Base-by-base conservation (phyloP, 2,113 vertebrate species). In the Calonectris borealis region DNA sequence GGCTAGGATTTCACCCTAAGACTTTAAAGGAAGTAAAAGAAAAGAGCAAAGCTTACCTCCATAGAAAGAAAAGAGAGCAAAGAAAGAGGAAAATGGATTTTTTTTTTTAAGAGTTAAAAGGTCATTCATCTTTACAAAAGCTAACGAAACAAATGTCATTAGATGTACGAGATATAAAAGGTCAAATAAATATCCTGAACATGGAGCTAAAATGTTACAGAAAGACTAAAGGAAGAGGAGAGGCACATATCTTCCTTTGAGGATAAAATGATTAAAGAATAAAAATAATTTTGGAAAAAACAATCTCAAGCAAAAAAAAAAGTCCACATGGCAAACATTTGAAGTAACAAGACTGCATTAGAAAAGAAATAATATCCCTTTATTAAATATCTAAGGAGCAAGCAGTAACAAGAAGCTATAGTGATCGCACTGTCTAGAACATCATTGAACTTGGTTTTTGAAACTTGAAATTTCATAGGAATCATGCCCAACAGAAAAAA, bases 121-220 rank as follows among this genome's bases (percentile, higher is more conserved):
- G 97, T 97, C 97, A 96, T 81, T 96, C 80, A 89, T 97, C 92
- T 96, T 97, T 91, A 95, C 93, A 87, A 91, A 97, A 97, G 91
- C 82, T 97, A 96, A 97, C 48, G 48, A 97, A 97, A 96, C 66
- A 96, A 97, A 97, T 97, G 95, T 90, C 93, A 96, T 97, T 95
- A 96, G 86, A 96, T 89, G 51, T 42, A 94, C 66, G 70, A 95
- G 92, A 95, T 94, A 96, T 79, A 60, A 97, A 97, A 97, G 97
- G 97, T 97, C 97, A 96, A 88, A 97, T 97, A 97, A 95, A 97
- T 97, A 97, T 78, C 87, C 85, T 95, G 97, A 96, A 95, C 80
- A 84, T 62, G 20, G 73, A 96, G 77, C 57, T 94, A 93, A 97
- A 97, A 97, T 96, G 88, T 95, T 97, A 96, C 93, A 82, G 44